Percentiles rank a stretch among this genome's conserved stretches.
Evolutionary conservation across 2,888 invertebrate species (phyloP).

Genomic region (Clivina fossor): DNA sequence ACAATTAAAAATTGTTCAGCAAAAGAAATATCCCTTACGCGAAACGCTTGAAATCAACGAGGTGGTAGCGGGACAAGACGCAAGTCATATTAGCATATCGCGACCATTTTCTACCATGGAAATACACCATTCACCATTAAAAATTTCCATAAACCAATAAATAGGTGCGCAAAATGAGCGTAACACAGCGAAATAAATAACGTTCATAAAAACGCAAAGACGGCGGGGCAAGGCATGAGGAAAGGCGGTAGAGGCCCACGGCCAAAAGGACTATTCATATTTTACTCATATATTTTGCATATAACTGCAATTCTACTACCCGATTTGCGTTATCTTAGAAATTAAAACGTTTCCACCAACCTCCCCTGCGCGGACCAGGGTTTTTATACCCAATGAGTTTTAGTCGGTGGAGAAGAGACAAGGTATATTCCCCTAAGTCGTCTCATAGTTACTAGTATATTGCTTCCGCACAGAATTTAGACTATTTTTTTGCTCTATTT

Average conservation of each 20-base stretch:
- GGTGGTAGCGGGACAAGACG: no score
- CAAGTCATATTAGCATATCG: slow-evolving; percentile 29
- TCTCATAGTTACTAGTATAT: no score
- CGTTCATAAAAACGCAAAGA: slow-evolving; percentile 25
- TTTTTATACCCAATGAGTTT: no score
- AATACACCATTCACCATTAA: slow-evolving; percentile 26
- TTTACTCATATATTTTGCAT: slow-evolving; percentile 34
- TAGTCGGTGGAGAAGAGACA: no score
- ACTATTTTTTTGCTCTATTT: no score
- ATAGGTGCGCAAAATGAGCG: slow-evolving; percentile 31
- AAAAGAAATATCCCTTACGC: slow-evolving; percentile 19
- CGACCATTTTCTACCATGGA: slow-evolving; percentile 19
- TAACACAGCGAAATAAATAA: slow-evolving; percentile 25
- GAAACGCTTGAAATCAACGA: no score
- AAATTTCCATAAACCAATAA: slow-evolving; percentile 34
- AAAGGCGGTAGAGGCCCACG: no score
- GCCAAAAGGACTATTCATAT: slow-evolving; percentile 20
- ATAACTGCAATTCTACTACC: slow-evolving; percentile 30
- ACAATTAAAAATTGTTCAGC: slow-evolving; percentile 25
- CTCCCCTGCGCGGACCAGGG: no score
- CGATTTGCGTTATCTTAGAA: slow-evolving; percentile 33
- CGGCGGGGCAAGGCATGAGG: not conserved
- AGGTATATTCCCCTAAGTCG: slow-evolving; percentile 14
- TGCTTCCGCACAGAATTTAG: no score
- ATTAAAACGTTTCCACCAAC: slow-evolving; percentile 23